Evolutionary conservation across 2,113 vertebrate genomes (phyloP).

Genomic region (Bufo gargarizans): DNA sequence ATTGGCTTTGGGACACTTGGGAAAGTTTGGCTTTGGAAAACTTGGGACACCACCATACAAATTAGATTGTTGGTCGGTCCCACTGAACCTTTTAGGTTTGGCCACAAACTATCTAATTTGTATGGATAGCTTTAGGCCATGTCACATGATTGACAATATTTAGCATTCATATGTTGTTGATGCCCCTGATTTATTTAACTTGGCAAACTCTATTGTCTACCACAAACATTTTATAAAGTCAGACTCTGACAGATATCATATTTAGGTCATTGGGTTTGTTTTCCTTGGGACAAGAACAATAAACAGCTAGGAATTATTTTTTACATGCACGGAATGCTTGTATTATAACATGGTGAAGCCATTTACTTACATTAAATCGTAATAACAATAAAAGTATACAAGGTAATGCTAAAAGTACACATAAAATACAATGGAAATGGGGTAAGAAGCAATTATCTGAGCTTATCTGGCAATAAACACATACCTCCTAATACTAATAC

Average conservation of each 20-base stretch:
- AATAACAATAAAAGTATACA: background rate
- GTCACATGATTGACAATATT: too few relatives aligned
- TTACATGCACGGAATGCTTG: background rate
- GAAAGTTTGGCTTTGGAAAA: too few relatives aligned
- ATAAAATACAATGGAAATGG: background rate
- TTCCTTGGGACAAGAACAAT: background rate
- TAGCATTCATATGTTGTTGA: background rate
- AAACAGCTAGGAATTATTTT: background rate
- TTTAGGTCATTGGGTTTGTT: background rate
- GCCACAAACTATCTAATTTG: too few relatives aligned
- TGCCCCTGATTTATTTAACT: background rate
- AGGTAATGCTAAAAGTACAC: background rate
- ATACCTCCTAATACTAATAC: background rate
- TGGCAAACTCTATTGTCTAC: background rate
- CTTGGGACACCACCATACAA: too few relatives aligned
- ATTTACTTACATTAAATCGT: background rate
- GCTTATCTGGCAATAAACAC: background rate
- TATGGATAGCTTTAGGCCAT: too few relatives aligned
- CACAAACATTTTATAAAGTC: background rate
- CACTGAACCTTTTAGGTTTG: too few relatives aligned
- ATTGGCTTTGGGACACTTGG: too few relatives aligned
- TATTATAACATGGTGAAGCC: background rate
- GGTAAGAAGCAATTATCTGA: background rate
- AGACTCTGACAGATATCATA: background rate
- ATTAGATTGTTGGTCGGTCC: too few relatives aligned